Conservation (phyloP, 2,888 invertebrate genomes). For the Chrysina gloriosa region DNA sequence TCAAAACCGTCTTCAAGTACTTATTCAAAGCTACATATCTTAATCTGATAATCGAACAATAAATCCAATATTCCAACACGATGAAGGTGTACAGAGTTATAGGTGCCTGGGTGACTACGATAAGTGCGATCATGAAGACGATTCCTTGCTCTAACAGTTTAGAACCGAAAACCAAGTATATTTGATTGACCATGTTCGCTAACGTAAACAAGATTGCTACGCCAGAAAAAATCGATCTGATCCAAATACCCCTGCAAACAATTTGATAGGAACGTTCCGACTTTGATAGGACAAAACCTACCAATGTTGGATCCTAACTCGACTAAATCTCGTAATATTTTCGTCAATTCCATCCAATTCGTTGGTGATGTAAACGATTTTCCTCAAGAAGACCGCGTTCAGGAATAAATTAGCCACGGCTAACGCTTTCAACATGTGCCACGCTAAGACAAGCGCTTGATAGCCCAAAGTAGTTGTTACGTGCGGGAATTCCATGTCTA, state of each 20-base stretch:
- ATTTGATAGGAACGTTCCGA: not conserved
- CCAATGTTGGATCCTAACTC: constrained; percentile 53
- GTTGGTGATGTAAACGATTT: constrained; percentile 49
- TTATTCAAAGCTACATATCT: constrained; percentile 52
- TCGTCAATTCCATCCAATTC: constrained; percentile 51
- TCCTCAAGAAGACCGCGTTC: constrained; percentile 48
- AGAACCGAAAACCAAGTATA: not conserved
- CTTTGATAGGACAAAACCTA: constrained; percentile 36
- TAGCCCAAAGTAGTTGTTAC: no score
- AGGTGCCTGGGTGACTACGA: not conserved
- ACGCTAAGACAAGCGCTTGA: not conserved
- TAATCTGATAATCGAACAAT: not conserved
- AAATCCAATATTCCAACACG: not conserved
- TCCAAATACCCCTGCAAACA: not conserved
- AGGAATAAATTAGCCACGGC: not conserved
- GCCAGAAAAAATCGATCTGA: not conserved
- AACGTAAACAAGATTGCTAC: not conserved
- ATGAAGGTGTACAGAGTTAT: not conserved
- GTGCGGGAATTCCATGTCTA: not conserved
- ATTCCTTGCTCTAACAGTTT: not conserved
- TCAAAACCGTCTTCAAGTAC: constrained; percentile 47
- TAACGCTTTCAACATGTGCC: not conserved
- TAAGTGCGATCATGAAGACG: not conserved
- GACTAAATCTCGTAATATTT: constrained; percentile 47
- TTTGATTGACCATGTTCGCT: not conserved